Percentiles rank a stretch among this genome's conserved stretches.
Conservation (phyloP, 1,140 invertebrate genomes). For the Drosophila ohnishii region DNA sequence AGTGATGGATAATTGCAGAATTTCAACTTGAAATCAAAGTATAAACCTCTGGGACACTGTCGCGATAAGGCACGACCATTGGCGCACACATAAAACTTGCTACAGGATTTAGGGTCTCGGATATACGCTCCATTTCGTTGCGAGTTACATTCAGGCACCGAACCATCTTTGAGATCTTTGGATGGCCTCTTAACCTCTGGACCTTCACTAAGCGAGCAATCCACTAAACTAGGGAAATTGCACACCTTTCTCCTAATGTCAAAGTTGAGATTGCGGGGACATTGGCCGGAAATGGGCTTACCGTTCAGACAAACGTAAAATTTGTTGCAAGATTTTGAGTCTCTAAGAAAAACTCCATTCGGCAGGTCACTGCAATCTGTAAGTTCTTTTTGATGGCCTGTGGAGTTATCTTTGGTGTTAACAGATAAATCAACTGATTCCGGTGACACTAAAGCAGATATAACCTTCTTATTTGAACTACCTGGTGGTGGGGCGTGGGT, state of each 20-base stretch:
- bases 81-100: conserved; percentile 56
- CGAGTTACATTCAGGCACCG: conserved; percentile 23
- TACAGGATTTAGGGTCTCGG: conserved; percentile 44
- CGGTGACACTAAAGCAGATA: neutral
- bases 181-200: neutral
- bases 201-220: conserved; percentile 17
- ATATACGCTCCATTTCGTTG: conserved; percentile 44
- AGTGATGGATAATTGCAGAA: conserved; percentile 44
- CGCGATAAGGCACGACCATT: conserved; percentile 42
- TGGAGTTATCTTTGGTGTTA: neutral
- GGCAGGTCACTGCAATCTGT: conserved; percentile 22
- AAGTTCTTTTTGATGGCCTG: neutral
- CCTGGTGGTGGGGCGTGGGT: neutral
- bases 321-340: conserved; percentile 29
- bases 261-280: conserved; percentile 48
- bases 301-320: conserved; percentile 50
- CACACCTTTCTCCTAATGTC: conserved; percentile 52
- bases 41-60: conserved; percentile 53
- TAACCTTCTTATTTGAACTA: neutral
- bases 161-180: neutral
- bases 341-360: conserved; percentile 43
- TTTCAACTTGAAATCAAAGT: conserved; percentile 38
- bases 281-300: conserved; percentile 18
- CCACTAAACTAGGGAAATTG: conserved; percentile 52
- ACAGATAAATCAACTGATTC: too few species aligned